phyloP scores from a whole-genome alignment of 2,113 vertebrate species.

The Chaenocephalus aceratus region DNA sequence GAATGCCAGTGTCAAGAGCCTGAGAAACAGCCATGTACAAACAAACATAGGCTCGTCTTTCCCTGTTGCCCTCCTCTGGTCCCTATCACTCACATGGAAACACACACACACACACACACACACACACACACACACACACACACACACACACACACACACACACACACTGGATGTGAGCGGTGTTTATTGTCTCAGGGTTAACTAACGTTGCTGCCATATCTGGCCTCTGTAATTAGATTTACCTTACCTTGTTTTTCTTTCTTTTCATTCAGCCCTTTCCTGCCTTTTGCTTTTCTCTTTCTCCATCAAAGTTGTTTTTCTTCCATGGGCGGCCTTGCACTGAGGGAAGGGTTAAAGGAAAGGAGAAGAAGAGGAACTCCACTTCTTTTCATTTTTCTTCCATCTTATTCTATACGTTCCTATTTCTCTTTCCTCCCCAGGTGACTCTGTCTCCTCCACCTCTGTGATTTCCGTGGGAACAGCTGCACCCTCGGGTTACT shows the following conservation, averaged over 20 bases:
- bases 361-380: conserved; percentile 10
- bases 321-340: conserved; percentile 30
- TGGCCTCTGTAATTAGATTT: conserved; percentile 84
- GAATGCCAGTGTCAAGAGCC: conserved; percentile 83
- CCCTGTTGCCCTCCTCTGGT: conserved; percentile 74
- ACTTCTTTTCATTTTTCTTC: not conserved
- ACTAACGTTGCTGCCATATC: conserved; percentile 78
- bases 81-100: conserved; percentile 71
- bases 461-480: conserved; percentile 46
- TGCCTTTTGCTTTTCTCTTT: conserved; percentile 54
- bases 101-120: conserved; percentile 30
- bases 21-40: conserved; percentile 85
- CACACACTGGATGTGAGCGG: conserved; percentile 53
- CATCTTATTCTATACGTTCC: conserved; percentile 11
- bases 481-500: conserved; percentile 47
- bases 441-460: conserved; percentile 18
- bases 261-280: conserved; percentile 58
- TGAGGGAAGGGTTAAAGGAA: conserved; percentile 3
- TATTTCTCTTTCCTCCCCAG: not conserved
- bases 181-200: conserved; percentile 85
- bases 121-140: conserved; percentile 36
- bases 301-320: conserved; percentile 68
- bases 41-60: conserved; percentile 88
- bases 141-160: conserved; percentile 39
- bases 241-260: conserved; percentile 82